A percentile compares a stretch with the other conserved stretches of the same genome.
phyloP scores from a whole-genome alignment of 1,140 invertebrate genomes.

The Oncopeltus fasciatus region DNA sequence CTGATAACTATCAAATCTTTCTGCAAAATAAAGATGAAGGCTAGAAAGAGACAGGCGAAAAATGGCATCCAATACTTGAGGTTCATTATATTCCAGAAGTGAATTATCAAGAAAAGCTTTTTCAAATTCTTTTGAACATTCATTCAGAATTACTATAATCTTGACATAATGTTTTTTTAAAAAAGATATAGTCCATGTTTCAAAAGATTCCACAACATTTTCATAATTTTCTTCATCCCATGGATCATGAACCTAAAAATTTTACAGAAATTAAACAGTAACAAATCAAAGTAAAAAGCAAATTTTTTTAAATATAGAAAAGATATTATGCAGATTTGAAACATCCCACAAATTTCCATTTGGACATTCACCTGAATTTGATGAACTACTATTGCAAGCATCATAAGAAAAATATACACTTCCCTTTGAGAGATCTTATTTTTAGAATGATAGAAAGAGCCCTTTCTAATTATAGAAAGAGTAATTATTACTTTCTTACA shows the following conservation, averaged over 20 bases:
- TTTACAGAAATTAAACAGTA: too few relatives aligned
- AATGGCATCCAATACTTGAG: constrained; percentile 8
- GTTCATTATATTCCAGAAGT: constrained; percentile 5
- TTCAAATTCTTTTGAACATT: constrained; percentile 18
- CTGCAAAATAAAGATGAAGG: not conserved
- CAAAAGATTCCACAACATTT: constrained; percentile 14
- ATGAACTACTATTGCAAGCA: too few relatives aligned
- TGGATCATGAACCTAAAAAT: constrained; percentile 25
- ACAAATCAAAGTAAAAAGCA: too few relatives aligned
- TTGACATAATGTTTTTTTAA: constrained; percentile 18
- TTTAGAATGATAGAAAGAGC: too few relatives aligned
- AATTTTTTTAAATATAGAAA: too few relatives aligned
- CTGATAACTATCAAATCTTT: not conserved
- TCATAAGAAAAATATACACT: too few relatives aligned
- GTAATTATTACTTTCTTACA: too few relatives aligned
- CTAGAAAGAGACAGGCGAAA: not conserved
- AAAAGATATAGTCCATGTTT: constrained; percentile 17
- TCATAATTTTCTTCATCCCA: constrained; percentile 20
- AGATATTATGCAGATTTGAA: too few relatives aligned
- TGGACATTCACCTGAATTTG: too few relatives aligned
- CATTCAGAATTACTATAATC: constrained; percentile 17
- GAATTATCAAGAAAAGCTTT: constrained; percentile 13
- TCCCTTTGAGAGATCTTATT: too few relatives aligned
- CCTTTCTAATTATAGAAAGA: too few relatives aligned
- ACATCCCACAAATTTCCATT: too few relatives aligned